Percentiles rank a stretch among this genome's conserved stretches.
Evolutionary conservation across 2,113 vertebrate genomes (phyloP).

Genomic region (Pao palembangensis): DNA sequence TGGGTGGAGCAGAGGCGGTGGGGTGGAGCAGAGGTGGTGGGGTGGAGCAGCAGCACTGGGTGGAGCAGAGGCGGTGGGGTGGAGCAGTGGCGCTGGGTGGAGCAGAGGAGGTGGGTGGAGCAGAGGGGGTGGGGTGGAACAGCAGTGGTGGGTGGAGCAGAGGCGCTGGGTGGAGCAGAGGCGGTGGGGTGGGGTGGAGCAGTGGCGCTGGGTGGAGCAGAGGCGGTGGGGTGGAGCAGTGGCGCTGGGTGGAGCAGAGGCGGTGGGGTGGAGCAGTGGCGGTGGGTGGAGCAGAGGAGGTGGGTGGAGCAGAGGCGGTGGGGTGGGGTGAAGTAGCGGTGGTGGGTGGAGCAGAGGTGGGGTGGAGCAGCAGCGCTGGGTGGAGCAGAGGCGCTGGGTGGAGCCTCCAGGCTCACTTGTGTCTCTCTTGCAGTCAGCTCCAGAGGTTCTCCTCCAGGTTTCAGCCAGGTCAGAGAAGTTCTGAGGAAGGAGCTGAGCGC

Average conservation of each 20-base stretch:
- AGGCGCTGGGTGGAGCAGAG: no score
- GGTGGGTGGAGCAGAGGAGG: no score
- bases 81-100: no score
- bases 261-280: not conserved
- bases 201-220: no score
- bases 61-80: not conserved
- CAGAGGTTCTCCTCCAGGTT: slow-evolving; percentile 62
- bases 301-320: slow-evolving; percentile 62
- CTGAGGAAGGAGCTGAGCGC: slow-evolving; percentile 75
- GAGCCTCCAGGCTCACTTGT: not conserved
- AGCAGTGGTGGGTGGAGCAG: not conserved
- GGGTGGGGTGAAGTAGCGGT: no score
- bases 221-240: not conserved
- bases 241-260: no score
- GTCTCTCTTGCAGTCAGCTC: slow-evolving; percentile 63
- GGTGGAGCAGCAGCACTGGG: no score
- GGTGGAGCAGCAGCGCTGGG: no score
- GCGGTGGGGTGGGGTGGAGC: not conserved
- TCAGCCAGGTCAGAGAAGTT: slow-evolving; percentile 70
- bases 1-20: no score
- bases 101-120: no score
- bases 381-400: no score
- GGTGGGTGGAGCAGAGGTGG: no score
- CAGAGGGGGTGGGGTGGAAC: not conserved
- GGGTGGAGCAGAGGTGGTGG: not conserved